Conservation (phyloP, 2,113 vertebrate genomes). For the Pangasianodon hypophthalmus region DNA sequence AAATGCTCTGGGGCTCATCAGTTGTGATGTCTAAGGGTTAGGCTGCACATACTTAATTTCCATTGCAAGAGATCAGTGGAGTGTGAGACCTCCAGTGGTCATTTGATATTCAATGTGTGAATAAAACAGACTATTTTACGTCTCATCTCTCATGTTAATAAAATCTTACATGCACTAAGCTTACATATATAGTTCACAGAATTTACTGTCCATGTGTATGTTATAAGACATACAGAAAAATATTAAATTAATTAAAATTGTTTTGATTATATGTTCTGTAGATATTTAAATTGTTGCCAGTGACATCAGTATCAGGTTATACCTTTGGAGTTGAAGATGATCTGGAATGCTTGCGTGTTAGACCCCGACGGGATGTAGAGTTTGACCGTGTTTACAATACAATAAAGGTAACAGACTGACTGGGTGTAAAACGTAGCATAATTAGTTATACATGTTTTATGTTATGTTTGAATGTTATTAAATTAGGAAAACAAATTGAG, state of each 20-base stretch:
- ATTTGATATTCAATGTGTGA: neutral
- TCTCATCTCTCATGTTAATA: neutral
- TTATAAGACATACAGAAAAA: neutral
- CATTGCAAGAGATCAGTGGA: neutral
- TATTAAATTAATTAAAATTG: neutral
- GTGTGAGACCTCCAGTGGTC: neutral
- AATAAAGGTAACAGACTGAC: slow-evolving; percentile 61
- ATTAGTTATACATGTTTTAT: neutral
- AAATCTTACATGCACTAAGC: neutral
- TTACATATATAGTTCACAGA: neutral
- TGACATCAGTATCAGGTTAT: slow-evolving; percentile 28
- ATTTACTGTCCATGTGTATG: neutral
- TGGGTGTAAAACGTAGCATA: neutral
- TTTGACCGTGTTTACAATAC: slow-evolving; percentile 29
- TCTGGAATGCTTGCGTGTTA: slow-evolving; percentile 54
- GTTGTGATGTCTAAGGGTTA: neutral
- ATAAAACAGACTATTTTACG: neutral
- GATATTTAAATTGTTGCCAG: slow-evolving; percentile 49
- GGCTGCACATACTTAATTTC: neutral
- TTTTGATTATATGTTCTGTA: neutral
- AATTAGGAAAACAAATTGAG: neutral
- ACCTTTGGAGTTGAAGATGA: slow-evolving; percentile 52
- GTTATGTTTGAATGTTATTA: neutral
- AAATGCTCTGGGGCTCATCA: neutral
- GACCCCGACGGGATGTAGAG: slow-evolving; percentile 49